Evolutionary conservation across 2,797 vertebrate species (phyloP).

Genomic region (Phrynocephalus forsythii): DNA sequence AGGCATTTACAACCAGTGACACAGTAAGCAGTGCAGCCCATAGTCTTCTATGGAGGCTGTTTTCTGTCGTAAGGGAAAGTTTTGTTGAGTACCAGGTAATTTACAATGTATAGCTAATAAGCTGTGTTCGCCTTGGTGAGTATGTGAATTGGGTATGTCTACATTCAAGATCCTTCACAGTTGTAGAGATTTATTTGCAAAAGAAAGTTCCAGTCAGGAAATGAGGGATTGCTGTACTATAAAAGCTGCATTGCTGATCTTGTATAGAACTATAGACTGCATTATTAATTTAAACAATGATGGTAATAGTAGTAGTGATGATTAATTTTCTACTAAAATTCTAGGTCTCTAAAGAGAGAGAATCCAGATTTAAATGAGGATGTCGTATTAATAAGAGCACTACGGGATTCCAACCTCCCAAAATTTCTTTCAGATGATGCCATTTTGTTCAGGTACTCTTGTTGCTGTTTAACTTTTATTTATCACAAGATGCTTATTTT

Average conservation of each 20-base stretch:
- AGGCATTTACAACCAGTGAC: background rate
- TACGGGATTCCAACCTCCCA: conserved; percentile 87
- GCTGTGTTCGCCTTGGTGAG: background rate
- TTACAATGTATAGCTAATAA: background rate
- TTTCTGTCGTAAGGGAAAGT: background rate
- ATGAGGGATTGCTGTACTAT: background rate
- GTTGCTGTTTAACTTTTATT: background rate
- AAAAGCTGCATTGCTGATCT: background rate
- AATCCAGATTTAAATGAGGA: conserved; percentile 87
- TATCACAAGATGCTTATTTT: background rate
- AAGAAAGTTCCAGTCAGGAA: background rate
- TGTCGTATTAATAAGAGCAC: conserved; percentile 87
- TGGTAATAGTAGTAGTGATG: background rate
- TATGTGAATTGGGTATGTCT: background rate
- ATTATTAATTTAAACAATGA: background rate
- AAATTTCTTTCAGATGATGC: conserved; percentile 88
- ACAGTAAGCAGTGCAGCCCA: background rate
- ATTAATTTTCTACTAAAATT: conserved; percentile 32
- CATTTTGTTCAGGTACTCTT: conserved; percentile 82
- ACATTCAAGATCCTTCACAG: background rate
- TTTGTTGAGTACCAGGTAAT: background rate
- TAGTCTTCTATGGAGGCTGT: background rate
- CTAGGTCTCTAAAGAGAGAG: conserved; percentile 86
- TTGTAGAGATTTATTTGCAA: background rate
- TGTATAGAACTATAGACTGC: background rate